Percentiles rank a stretch among this genome's conserved stretches.
phyloP scores from a whole-genome alignment of 92 coral and sea anemone species.

The Epizoanthus stellaris region DNA sequence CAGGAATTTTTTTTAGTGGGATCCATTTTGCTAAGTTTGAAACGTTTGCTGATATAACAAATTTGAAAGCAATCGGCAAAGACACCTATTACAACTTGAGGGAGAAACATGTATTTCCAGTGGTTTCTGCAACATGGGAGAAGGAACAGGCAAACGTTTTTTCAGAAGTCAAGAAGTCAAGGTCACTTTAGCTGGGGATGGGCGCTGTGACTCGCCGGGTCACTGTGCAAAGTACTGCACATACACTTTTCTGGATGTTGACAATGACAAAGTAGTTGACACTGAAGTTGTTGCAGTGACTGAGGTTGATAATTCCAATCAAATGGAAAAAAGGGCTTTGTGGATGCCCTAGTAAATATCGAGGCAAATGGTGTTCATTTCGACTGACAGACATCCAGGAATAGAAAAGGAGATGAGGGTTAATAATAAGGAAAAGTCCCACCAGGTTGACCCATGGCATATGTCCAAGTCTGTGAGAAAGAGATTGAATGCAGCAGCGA shows the following conservation, averaged over 20 bases:
- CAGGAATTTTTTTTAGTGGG: slow-evolving; percentile 25
- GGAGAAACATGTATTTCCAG: not conserved
- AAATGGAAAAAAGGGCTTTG: slow-evolving; percentile 13
- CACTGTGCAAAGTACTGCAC: slow-evolving; percentile 30
- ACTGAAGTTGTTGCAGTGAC: slow-evolving; percentile 13
- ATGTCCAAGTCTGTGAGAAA: slow-evolving; percentile 35
- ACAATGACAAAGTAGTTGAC: slow-evolving; percentile 9
- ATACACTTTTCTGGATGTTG: slow-evolving; percentile 26
- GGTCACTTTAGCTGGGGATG: slow-evolving; percentile 32
- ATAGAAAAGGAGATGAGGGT: slow-evolving; percentile 33
- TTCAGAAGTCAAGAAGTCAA: not conserved
- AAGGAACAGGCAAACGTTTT: slow-evolving; percentile 18
- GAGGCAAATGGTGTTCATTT: not conserved
- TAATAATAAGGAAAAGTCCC: slow-evolving; percentile 10
- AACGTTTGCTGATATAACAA: not conserved
- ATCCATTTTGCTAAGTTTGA: not conserved
- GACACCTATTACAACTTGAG: not conserved
- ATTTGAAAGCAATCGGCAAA: not conserved
- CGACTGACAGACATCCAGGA: slow-evolving; percentile 34
- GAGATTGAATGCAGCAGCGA: slow-evolving; percentile 16
- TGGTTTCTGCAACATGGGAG: not conserved
- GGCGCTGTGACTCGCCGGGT: slow-evolving; percentile 42
- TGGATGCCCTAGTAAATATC: too few relatives aligned
- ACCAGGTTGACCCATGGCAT: slow-evolving; percentile 50
- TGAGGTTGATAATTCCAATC: not conserved